Conservation (phyloP, 2,113 vertebrate species). For the Chionis minor region DNA sequence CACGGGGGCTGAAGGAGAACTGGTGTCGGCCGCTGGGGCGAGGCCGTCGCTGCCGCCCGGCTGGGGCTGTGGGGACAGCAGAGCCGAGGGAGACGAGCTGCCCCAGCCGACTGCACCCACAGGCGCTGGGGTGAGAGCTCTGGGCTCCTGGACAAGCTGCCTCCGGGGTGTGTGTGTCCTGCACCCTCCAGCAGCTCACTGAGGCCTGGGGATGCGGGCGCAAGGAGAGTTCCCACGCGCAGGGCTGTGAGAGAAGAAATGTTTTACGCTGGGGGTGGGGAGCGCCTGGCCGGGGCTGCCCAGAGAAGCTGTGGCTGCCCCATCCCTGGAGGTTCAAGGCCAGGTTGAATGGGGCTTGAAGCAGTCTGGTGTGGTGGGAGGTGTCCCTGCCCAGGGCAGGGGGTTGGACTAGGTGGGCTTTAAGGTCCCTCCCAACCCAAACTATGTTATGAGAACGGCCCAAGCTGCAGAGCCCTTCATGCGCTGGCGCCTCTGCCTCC, state of each 20-base stretch:
- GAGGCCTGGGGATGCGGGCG: not conserved
- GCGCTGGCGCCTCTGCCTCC: accelerated
- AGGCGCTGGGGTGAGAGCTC: too few relatives aligned
- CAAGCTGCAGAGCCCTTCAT: not conserved
- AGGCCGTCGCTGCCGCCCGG: not conserved
- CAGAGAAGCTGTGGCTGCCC: not conserved
- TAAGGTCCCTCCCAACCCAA: not conserved
- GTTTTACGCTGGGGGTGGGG: not conserved
- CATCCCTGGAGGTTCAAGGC: not conserved
- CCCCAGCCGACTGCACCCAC: too few relatives aligned
- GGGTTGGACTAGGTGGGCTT: not conserved
- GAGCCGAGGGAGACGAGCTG: not conserved
- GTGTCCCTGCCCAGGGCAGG: not conserved
- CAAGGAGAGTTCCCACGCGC: not conserved
- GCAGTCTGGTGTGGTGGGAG: not conserved
- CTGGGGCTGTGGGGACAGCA: not conserved
- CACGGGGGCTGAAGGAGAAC: too few relatives aligned
- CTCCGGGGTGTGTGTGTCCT: accelerated
- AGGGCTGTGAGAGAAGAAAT: not conserved
- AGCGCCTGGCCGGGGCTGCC: not conserved
- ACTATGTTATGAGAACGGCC: not conserved
- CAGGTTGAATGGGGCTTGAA: not conserved
- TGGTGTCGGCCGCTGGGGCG: not conserved
- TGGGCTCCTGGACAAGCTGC: not conserved
- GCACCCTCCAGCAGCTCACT: not conserved